Evolutionary conservation across 2,888 invertebrate species (phyloP).

Genomic region (Sphecodes monilicornis): DNA sequence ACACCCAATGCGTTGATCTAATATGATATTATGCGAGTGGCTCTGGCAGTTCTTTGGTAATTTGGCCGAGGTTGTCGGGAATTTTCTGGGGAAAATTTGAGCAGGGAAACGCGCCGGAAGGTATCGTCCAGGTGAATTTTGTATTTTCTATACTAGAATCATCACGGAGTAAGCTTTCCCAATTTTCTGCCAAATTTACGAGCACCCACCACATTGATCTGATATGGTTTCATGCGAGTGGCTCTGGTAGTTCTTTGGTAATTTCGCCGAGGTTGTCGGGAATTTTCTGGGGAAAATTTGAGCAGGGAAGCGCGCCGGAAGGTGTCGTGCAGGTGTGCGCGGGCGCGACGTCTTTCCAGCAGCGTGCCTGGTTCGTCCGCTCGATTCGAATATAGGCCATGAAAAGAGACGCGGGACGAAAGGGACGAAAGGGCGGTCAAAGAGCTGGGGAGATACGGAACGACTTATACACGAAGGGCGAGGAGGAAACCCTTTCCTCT

Average conservation of each 20-base stretch:
- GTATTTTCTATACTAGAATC: too few species aligned
- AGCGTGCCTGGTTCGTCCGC: constrained; percentile 1
- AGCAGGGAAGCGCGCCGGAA: neutral
- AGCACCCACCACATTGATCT: too few species aligned
- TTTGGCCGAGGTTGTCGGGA: too few species aligned
- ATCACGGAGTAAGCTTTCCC: neutral
- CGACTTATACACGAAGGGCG: constrained; percentile 32
- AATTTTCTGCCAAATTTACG: neutral
- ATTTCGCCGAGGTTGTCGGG: neutral
- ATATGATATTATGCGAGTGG: too few species aligned
- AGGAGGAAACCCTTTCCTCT: constrained; percentile 28
- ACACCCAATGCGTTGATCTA: too few species aligned
- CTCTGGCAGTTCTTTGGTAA: too few species aligned
- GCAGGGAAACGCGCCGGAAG: too few species aligned
- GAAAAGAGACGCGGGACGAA: constrained; percentile 11
- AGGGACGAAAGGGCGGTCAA: constrained; percentile 5
- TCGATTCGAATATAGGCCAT: constrained; percentile 59
- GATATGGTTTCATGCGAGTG: neutral
- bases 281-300: neutral
- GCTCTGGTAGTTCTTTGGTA: neutral
- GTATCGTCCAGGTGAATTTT: too few species aligned
- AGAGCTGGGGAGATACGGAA: constrained; percentile 16
- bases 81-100: too few species aligned
- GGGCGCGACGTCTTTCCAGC: constrained; percentile 31
- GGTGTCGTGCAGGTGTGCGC: constrained; percentile 25